Conservation (phyloP, 2,797 vertebrate species). For the Scolopax bukidnonensis region DNA sequence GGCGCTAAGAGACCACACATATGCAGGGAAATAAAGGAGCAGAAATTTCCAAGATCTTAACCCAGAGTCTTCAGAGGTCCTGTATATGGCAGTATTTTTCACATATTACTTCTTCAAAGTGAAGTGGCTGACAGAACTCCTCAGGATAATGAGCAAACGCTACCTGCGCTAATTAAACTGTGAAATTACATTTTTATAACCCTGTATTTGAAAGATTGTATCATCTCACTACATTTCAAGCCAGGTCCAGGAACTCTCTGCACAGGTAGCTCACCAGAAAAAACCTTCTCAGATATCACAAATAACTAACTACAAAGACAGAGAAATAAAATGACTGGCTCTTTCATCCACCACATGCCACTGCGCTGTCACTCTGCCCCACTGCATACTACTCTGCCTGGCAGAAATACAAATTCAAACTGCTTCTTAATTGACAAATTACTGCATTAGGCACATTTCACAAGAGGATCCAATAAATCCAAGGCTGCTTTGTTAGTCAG, state of each 20-base stretch:
- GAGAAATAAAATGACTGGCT: not conserved
- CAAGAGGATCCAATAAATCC: conserved; percentile 44
- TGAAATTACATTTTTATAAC: not conserved
- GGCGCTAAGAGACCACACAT: not conserved
- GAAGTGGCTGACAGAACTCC: not conserved
- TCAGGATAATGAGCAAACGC: not conserved
- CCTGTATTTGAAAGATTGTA: not conserved
- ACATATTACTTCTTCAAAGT: not conserved
- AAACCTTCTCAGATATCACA: not conserved
- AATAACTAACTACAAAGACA: not conserved
- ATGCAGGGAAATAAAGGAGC: not conserved
- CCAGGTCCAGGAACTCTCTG: not conserved
- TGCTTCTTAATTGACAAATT: conserved; percentile 48
- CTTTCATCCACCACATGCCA: not conserved
- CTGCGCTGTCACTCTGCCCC: not conserved
- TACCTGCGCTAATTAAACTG: not conserved
- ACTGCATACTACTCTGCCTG: not conserved
- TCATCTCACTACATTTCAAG: not conserved
- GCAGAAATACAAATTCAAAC: conserved; percentile 27
- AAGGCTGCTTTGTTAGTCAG: conserved; percentile 32
- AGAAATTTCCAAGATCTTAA: not conserved
- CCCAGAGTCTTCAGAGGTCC: not conserved
- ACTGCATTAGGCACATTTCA: conserved; percentile 49
- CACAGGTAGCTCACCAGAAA: not conserved
- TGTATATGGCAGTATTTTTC: not conserved